phyloP scores from a whole-genome alignment of 1,140 invertebrate species.

The Ostrea denselamellosa region DNA sequence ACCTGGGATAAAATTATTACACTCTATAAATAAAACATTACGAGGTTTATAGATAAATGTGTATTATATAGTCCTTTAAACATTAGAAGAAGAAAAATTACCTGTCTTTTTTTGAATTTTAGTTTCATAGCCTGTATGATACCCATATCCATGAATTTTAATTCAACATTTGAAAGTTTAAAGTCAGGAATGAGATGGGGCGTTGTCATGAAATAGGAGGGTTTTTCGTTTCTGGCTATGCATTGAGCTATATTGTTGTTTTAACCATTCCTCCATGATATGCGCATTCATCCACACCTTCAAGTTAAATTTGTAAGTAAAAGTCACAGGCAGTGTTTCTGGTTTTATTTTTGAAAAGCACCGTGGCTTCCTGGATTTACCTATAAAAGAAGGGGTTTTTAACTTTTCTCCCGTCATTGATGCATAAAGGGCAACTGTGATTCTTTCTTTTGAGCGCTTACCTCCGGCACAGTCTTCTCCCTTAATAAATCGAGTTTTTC shows the following conservation, averaged over 20 bases:
- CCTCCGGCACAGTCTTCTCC: no score
- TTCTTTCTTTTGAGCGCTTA: no score
- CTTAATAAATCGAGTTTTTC: no score
- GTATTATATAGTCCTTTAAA: not conserved
- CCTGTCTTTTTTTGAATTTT: not conserved
- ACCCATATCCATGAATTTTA: not conserved
- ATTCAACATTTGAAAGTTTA: not conserved
- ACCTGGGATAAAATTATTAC: not conserved
- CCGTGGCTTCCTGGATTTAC: slow-evolving; percentile 50
- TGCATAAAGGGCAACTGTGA: no score
- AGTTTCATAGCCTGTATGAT: slow-evolving; percentile 18
- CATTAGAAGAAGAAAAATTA: not conserved
- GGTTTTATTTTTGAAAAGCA: slow-evolving; percentile 57
- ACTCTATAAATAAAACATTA: not conserved
- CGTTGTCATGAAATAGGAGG: slow-evolving; percentile 55
- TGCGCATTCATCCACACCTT: slow-evolving; percentile 53
- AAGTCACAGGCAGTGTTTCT: slow-evolving; percentile 51
- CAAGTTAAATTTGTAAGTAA: slow-evolving; percentile 52
- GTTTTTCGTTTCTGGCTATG: slow-evolving; percentile 48
- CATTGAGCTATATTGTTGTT: slow-evolving; percentile 52
- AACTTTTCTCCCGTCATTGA: no score
- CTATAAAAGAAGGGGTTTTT: slow-evolving; percentile 56
- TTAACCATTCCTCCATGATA: slow-evolving; percentile 57
- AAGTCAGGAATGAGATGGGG: slow-evolving; percentile 56
- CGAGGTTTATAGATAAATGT: not conserved